Base-by-base conservation (phyloP, 37 sponge, comb jelly and placozoan genomes). In the Sycon ciliatum region DNA sequence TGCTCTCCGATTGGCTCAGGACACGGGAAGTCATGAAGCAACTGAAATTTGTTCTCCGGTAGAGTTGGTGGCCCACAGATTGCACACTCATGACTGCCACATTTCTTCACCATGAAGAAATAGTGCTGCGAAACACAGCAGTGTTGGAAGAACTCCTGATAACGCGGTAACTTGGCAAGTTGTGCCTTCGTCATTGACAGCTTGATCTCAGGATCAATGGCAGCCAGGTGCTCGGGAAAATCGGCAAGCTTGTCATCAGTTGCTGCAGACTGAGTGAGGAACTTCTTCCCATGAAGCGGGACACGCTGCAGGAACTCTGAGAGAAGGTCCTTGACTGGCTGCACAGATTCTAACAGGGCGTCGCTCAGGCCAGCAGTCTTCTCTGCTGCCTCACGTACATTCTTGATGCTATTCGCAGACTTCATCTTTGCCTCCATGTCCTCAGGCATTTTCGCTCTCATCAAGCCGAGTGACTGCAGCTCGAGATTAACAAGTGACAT, bases 391-490 rank as follows among this genome's bases (percentile, higher is more conserved):
- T n/a, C n/a, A n/a, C n/a, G n/a, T n/a, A n/a, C n/a, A n/a, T n/a
- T n/a, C n/a, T n/a, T n/a, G n/a, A n/a, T n/a, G n/a, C n/a, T n/a
- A n/a, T n/a, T n/a, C n/a, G n/a, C 61, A 53, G 28, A 66, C 2
- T 4, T n/a, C 16, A 73, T 37, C 6, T 33, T 49, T 29, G 58
- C 18, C n/a, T 76, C 78, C 5, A 29, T 32, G 20, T 9, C 69
- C 34, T 67, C 68, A 29, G 23, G 0, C 58, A 72, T 73, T 6
- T 3, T 56, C 22, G 38, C 20, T 9, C 77, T 9, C 71, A 69
- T 69, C 13, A 82, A 26, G 18, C 77, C 83, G 5, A 82, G 66
- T 31, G 60, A 37, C 46, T 82, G 83, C 4, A 82, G 65, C n/a
- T n/a, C n/a, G n/a, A n/a, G n/a, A n/a, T n/a, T n/a, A n/a, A n/a